Conservation (phyloP, 2,113 vertebrate genomes). For the Vireo altiloquus region DNA sequence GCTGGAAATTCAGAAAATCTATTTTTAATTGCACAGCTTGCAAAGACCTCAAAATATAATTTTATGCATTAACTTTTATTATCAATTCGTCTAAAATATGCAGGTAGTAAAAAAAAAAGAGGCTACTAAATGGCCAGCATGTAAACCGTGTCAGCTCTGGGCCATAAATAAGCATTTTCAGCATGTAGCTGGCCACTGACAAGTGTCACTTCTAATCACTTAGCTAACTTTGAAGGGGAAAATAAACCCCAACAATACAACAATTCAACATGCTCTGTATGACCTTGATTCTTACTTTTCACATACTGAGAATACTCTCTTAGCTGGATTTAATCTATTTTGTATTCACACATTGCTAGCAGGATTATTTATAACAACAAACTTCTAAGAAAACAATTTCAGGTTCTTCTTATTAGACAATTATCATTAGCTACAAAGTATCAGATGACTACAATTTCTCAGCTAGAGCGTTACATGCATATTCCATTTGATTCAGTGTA, state of each 20-base stretch:
- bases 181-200: not conserved
- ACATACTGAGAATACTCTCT: not conserved
- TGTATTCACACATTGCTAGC: not conserved
- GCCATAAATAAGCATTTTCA: not conserved
- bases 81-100: not conserved
- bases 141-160: not conserved
- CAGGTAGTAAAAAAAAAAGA: not conserved
- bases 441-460: not conserved
- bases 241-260: not conserved
- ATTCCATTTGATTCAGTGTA: not conserved
- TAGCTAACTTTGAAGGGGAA: not conserved
- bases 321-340: not conserved
- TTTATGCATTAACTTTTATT: not conserved
- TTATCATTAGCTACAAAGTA: not conserved
- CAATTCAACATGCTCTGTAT: not conserved
- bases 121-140: not conserved
- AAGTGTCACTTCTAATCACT: not conserved
- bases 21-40: not conserved
- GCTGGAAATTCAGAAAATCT: not conserved
- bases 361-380: not conserved
- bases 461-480: not conserved
- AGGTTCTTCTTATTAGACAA: not conserved
- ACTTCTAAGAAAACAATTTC: conserved; percentile 9
- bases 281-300: not conserved
- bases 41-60: not conserved